Evolutionary conservation across 2,888 invertebrate genomes (phyloP), one percentile per base, ranked within the genome.

Genomic region (Ecliptopera silaceata): DNA sequence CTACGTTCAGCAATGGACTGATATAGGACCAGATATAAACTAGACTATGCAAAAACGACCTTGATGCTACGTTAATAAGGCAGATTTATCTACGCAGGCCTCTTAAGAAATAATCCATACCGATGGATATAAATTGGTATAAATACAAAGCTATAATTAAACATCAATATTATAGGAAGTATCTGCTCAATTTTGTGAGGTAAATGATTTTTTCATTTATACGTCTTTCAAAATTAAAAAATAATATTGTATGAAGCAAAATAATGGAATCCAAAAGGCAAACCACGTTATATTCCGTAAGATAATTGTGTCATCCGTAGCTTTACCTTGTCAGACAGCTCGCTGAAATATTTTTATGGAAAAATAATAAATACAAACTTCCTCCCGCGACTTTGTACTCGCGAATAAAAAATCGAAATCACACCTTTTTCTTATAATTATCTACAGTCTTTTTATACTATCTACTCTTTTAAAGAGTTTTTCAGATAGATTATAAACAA

Each of bases 251-350:
- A 44, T 34, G 41, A 38, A 41, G 26, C 22, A 43, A 53, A 60
- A 56, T 55, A 48, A 44, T 53, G 45, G 44, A 48, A 48, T 49
- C 12, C 56, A 53, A 62, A 54, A 53, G 36, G 41, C 29, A 49
- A 58, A 53, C 49, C 22, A 22, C 38, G 44, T 59, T 59, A 53
- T 49, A 31, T 38, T 46, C 47, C 41, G 41, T 5, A 42, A 52
- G 32, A 57, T 65, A 65, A 63, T 61, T 63, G 59, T 57, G 61
- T 63, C 65, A 63, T 51, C 65, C 55, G 44, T 31, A 53, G 63
- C 65, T 61, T 65, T 54, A 65, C 59, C 57, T 61, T 59, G 59
- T 65, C 32, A 46, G 34, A 22, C 45, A 55, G 36, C 49, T 52
- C 46, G 52, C 48, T 31, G 36, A 42, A 57, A 58, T 43, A 48